Conservation (phyloP, 2,113 vertebrate genomes). For the Kobus ellipsiprymnus region DNA sequence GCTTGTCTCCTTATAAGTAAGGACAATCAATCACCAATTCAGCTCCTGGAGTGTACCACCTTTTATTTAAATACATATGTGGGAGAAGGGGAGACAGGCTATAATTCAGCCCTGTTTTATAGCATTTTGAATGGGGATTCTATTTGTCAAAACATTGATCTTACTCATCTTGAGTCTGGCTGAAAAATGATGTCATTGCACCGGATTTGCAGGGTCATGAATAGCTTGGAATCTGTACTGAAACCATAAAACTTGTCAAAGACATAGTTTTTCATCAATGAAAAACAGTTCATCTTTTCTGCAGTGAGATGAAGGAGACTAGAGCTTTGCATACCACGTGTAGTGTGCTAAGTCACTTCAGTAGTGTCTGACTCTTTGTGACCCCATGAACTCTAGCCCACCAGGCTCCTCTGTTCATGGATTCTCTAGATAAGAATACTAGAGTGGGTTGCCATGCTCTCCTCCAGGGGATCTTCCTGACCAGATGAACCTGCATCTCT, state of each 20-base stretch:
- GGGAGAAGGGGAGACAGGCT: not conserved
- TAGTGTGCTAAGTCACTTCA: not conserved
- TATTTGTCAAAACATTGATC: constrained; percentile 24
- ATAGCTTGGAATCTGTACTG: not conserved
- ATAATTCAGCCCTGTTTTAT: not conserved
- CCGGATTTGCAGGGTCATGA: not conserved
- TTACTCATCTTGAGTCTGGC: not conserved
- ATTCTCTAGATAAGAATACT: not conserved
- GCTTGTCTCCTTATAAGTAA: not conserved
- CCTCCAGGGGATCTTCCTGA: not conserved
- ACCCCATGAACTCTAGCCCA: not conserved
- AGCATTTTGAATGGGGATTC: not conserved
- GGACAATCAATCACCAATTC: constrained; percentile 4
- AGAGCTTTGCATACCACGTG: not conserved
- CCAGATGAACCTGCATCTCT: not conserved
- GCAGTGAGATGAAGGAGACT: not conserved
- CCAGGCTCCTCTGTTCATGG: not conserved
- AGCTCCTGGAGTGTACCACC: not conserved
- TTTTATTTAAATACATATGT: not conserved
- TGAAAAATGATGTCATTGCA: not conserved
- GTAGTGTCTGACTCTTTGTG: not conserved
- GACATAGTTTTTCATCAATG: not conserved
- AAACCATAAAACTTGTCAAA: not conserved
- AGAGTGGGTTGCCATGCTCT: not conserved
- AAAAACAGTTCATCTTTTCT: not conserved